Evolutionary conservation across 2,888 invertebrate species (phyloP).

Genomic region (Dryomyza anilis): DNA sequence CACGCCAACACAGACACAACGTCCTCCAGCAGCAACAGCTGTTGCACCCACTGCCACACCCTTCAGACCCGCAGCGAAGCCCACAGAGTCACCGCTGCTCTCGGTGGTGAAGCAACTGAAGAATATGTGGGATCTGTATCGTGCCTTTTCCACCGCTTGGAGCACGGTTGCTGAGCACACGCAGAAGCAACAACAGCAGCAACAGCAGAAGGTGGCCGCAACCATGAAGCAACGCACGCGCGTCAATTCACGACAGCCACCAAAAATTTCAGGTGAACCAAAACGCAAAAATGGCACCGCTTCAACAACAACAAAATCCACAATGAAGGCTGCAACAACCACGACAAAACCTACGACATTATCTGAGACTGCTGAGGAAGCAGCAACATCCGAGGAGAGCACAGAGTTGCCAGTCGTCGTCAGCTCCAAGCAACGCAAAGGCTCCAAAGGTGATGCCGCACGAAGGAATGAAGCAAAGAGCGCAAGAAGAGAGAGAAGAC

Average conservation of each 20-base stretch:
- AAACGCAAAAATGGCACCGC: conserved; percentile 17
- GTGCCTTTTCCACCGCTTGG: conserved; percentile 53
- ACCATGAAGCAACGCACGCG: conserved; percentile 41
- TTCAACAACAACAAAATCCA: conserved; percentile 36
- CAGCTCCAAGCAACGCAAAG: too few relatives aligned
- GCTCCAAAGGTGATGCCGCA: too few relatives aligned
- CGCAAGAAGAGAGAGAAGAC: conserved; percentile 39
- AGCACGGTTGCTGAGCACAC: conserved; percentile 45
- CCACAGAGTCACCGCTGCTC: conserved; percentile 39
- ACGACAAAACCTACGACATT: conserved; percentile 28
- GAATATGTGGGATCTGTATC: conserved; percentile 55
- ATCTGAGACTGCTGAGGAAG: conserved; percentile 27
- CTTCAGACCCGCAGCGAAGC: neutral
- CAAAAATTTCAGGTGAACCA: neutral
- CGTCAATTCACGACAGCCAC: conserved; percentile 32
- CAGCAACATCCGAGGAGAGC: conserved; percentile 31
- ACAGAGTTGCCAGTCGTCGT: conserved; percentile 30
- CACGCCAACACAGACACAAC: neutral
- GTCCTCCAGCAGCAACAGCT: neutral
- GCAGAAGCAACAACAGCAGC: conserved; percentile 34
- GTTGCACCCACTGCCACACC: conserved; percentile 6
- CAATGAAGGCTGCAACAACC: conserved; percentile 51
- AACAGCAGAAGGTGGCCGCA: conserved; percentile 40
- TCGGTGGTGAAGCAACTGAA: conserved; percentile 48
- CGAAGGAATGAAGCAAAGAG: conserved; percentile 24